These are phyloP conservation scores for Hyperopisus bebe DNA, from an alignment of 2,113 vertebrate genomes.

Conservation along the genomic window DNA sequence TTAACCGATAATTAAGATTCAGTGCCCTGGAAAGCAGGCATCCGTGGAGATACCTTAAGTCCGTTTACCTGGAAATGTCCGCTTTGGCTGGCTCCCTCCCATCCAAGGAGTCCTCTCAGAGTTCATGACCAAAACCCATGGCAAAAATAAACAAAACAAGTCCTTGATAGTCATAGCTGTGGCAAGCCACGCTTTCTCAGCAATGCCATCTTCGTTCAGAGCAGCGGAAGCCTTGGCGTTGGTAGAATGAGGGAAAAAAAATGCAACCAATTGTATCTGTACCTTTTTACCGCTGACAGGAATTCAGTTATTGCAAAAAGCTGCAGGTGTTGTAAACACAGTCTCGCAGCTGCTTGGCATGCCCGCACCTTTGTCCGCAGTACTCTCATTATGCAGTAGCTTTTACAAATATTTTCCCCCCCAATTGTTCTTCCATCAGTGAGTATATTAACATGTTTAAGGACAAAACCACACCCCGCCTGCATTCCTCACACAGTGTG, in stretches of 20 bases:
- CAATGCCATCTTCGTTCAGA: background rate
- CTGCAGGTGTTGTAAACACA: background rate
- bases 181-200: background rate
- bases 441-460: background rate
- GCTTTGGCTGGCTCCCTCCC: background rate
- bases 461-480: background rate
- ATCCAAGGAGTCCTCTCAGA: background rate
- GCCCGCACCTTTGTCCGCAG: background rate
- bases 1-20: background rate
- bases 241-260: background rate
- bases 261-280: background rate
- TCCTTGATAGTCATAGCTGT: background rate
- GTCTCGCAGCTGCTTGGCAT: background rate
- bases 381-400: background rate
- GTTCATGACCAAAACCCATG: background rate
- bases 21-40: background rate
- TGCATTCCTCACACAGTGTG: background rate
- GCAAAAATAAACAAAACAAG: background rate
- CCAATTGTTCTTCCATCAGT: background rate
- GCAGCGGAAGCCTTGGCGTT: background rate
- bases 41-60: background rate
- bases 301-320: background rate
- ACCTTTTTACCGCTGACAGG: background rate
- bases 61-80: background rate
- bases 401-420: background rate